phyloP scores from a whole-genome alignment of 2,113 vertebrate species.

The Cyphomyrus plagiostoma region DNA sequence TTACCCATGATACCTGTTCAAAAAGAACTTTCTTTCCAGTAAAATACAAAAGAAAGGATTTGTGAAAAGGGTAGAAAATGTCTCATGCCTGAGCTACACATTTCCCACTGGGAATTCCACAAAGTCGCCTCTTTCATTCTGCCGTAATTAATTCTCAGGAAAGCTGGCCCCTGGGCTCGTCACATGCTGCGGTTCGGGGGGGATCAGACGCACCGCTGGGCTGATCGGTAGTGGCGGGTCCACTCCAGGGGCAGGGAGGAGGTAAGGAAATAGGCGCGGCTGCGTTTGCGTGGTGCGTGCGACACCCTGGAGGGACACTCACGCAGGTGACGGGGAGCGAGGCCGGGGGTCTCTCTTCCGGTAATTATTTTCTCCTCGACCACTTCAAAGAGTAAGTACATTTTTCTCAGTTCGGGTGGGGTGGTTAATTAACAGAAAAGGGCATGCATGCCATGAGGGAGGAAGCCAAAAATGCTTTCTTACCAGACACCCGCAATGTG shows the following conservation, averaged over 20 bases:
- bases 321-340: slow-evolving; percentile 27
- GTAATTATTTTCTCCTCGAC: slow-evolving; percentile 33
- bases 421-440: background rate
- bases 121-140: slow-evolving; percentile 17
- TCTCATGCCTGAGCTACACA: background rate
- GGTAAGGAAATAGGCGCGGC: slow-evolving; percentile 3
- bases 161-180: slow-evolving; percentile 28
- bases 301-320: slow-evolving; percentile 36
- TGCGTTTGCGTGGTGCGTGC: slow-evolving; percentile 6
- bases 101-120: background rate
- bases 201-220: slow-evolving; percentile 29
- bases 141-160: slow-evolving; percentile 31
- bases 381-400: slow-evolving; percentile 34
- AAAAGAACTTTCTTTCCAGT: background rate
- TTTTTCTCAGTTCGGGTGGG: background rate
- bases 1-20: background rate
- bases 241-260: slow-evolving; percentile 20
- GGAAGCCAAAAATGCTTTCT: background rate
- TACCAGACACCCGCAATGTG: background rate
- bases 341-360: slow-evolving; percentile 27
- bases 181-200: slow-evolving; percentile 18
- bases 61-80: background rate
- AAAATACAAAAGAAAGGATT: background rate
- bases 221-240: slow-evolving; percentile 30
- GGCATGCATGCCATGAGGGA: background rate